Conservation (phyloP, 2,888 invertebrate species). For the Mechanitis messenoides region DNA sequence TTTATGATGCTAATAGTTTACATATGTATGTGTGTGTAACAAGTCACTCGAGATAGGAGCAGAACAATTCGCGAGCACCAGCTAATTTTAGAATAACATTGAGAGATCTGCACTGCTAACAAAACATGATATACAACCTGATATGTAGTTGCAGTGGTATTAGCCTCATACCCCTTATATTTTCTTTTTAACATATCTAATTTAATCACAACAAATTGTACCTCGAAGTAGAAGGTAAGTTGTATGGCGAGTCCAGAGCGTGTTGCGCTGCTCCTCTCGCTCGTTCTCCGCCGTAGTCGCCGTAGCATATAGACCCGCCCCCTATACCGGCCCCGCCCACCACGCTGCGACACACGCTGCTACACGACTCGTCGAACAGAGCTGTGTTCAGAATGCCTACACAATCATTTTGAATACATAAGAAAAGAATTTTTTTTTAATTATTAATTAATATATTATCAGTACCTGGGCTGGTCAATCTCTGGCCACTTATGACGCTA, state of each 20-base stretch:
- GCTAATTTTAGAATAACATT: no score
- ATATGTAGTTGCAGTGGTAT: no score
- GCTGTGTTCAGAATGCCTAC: constrained; percentile 52
- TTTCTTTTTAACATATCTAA: no score
- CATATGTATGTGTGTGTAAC: no score
- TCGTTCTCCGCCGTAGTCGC: constrained; percentile 32
- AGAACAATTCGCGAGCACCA: no score
- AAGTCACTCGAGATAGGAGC: no score
- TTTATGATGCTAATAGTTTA: no score
- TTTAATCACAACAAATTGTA: constrained; percentile 23
- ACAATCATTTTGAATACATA: no score
- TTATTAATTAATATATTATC: constrained; percentile 1
- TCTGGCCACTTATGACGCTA: constrained; percentile 40
- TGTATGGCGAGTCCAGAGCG: constrained; percentile 31
- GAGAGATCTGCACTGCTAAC: no score
- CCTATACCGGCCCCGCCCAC: constrained; percentile 31
- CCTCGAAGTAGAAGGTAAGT: constrained; percentile 66
- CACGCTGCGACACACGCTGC: constrained; percentile 26
- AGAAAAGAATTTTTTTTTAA: no score
- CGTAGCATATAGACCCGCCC: constrained; percentile 35
- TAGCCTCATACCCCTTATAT: no score
- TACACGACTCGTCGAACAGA: constrained; percentile 48
- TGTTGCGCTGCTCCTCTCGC: constrained; percentile 33
- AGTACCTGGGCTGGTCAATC: constrained; percentile 51
- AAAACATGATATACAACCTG: no score